A percentile compares a stretch with the other conserved stretches of the same genome.
Evolutionary conservation across 2,888 invertebrate genomes (phyloP).

Genomic region (Dasysyrphus albostriatus): DNA sequence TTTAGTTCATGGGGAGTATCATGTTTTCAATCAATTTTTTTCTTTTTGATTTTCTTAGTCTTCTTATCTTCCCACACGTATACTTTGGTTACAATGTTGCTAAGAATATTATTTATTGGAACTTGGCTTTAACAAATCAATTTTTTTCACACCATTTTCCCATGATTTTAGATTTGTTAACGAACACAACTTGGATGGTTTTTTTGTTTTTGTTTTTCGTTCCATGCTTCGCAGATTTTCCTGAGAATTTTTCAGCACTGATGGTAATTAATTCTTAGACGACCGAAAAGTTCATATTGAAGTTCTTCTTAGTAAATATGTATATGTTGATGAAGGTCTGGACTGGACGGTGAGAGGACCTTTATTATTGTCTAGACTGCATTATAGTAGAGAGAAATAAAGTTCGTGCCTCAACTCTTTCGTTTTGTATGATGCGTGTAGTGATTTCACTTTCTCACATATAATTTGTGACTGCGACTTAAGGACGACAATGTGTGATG

Average conservation of each 20-base stretch:
- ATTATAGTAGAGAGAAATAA: neutral
- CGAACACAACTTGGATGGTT: neutral
- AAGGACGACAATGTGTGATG: conserved; percentile 53
- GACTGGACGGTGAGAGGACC: conserved; percentile 3
- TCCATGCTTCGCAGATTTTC: conserved; percentile 70
- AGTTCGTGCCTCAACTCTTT: conserved; percentile 66
- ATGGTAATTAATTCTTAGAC: conserved; percentile 61
- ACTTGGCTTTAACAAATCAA: conserved; percentile 69
- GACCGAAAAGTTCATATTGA: conserved; percentile 34
- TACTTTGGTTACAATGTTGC: conserved; percentile 3
- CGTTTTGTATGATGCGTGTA: conserved; percentile 19
- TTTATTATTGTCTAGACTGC: conserved; percentile 58
- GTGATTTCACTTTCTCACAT: conserved; percentile 72
- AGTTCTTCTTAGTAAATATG: neutral
- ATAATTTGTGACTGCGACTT: conserved; percentile 27
- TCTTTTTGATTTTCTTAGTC: neutral
- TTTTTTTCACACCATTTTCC: conserved; percentile 64
- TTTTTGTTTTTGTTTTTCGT: too few relatives aligned
- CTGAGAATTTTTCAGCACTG: conserved; percentile 54
- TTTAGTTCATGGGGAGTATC: conserved; percentile 6
- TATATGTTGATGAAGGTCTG: conserved; percentile 51
- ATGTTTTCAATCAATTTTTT: conserved; percentile 38
- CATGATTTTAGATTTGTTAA: conserved; percentile 19
- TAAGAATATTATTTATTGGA: conserved; percentile 65
- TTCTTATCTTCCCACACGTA: conserved; percentile 54